These are phyloP conservation scores for Cassiopea xamachana DNA, from an alignment of 30 jellyfish, hydroid and myxozoan species.

Conservation along the genomic window DNA sequence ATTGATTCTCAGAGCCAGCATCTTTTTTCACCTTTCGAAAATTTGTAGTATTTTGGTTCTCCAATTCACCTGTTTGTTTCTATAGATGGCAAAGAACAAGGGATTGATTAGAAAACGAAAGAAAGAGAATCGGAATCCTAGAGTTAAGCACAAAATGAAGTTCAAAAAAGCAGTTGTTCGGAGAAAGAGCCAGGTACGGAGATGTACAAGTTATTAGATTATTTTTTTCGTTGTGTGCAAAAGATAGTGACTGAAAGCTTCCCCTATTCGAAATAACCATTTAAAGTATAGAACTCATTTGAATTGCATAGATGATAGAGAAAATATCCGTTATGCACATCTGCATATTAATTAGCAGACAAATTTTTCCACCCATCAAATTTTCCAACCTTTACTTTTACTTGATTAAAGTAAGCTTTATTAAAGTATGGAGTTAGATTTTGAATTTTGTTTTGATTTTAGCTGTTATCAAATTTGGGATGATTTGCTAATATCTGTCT, in stretches of 20 bases:
- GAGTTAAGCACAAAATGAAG: conserved; percentile 95
- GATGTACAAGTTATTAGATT: neutral
- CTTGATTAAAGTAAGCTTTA: too few relatives aligned
- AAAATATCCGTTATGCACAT: too few relatives aligned
- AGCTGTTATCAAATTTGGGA: neutral
- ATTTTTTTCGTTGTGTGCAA: neutral
- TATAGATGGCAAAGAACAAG: conserved; percentile 96
- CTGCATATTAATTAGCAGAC: too few relatives aligned
- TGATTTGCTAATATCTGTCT: neutral
- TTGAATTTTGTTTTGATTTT: neutral
- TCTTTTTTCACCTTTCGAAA: too few relatives aligned
- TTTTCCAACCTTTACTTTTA: too few relatives aligned
- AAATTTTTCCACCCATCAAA: too few relatives aligned
- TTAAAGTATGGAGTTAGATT: too few relatives aligned
- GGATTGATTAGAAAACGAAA: conserved; percentile 94
- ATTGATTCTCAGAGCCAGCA: too few relatives aligned
- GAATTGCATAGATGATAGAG: neutral
- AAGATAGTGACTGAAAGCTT: neutral
- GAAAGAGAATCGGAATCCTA: conserved; percentile 93
- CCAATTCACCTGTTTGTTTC: neutral
- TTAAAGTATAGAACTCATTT: neutral
- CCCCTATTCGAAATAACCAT: neutral
- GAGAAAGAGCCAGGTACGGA: conserved; percentile 92
- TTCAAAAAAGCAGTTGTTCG: conserved; percentile 88
- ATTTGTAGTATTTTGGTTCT: too few relatives aligned